phyloP scores from a whole-genome alignment of 2,797 vertebrate genomes.

The Antrozous pallidus region DNA sequence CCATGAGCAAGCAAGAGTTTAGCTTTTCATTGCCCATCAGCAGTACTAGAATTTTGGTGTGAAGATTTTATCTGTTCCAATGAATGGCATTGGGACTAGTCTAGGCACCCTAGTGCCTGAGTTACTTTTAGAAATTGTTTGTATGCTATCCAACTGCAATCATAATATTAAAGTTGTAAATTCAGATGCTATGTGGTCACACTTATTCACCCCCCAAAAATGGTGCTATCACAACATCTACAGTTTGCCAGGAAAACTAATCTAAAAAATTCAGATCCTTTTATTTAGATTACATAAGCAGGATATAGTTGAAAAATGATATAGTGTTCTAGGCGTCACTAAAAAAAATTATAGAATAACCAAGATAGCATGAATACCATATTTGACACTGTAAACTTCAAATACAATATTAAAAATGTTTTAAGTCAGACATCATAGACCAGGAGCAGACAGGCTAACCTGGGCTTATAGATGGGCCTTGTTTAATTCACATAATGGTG shows the following conservation, averaged over 20 bases:
- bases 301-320: neutral
- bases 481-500: neutral
- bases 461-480: neutral
- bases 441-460: neutral
- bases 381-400: neutral
- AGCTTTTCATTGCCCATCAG: constrained; percentile 56
- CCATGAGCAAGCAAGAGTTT: constrained; percentile 59
- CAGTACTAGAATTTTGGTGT: constrained; percentile 48
- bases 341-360: neutral
- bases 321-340: neutral
- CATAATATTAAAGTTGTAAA: constrained; percentile 24
- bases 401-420: neutral
- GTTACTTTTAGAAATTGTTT: constrained; percentile 36
- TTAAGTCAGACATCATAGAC: neutral
- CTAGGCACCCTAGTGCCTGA: neutral
- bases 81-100: neutral
- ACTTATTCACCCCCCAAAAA: neutral
- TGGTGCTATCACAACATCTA: neutral
- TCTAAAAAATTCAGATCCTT: constrained; percentile 11
- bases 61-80: constrained; percentile 30
- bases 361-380: constrained; percentile 5
- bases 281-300: constrained; percentile 18
- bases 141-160: neutral
- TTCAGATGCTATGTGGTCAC: neutral
- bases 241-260: neutral